These are phyloP conservation scores for Malthinus flaveolus DNA, from an alignment of 2,888 invertebrate species.

Conservation along the genomic window DNA sequence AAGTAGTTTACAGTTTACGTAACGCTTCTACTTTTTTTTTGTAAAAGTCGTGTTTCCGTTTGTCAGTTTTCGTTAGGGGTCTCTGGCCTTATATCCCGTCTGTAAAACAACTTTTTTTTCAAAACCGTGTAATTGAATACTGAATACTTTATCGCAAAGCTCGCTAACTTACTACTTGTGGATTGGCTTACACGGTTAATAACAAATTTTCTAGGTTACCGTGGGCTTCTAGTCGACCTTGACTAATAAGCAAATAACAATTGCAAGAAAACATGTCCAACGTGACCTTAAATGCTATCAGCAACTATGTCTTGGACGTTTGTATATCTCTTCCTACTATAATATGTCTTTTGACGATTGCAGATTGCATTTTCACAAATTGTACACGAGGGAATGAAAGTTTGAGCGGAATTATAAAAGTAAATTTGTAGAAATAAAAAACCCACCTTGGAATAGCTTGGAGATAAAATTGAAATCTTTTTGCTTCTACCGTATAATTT, in stretches of 20 bases:
- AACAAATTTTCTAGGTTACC: too few relatives aligned
- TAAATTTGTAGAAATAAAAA: too few relatives aligned
- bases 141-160: too few relatives aligned
- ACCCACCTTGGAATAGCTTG: too few relatives aligned
- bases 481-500: too few relatives aligned
- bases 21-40: constrained; percentile 7
- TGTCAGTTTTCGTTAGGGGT: constrained; percentile 4
- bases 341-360: not conserved
- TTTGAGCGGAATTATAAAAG: too few relatives aligned
- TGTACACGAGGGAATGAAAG: not conserved
- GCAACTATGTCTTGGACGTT: not conserved
- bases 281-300: constrained; percentile 22
- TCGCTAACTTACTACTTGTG: too few relatives aligned
- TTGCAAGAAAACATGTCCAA: constrained; percentile 17
- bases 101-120: not conserved
- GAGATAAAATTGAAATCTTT: too few relatives aligned
- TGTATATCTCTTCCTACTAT: constrained; percentile 13
- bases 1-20: constrained; percentile 17
- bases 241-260: constrained; percentile 6
- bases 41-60: not conserved
- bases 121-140: too few relatives aligned
- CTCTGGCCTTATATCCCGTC: constrained; percentile 11
- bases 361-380: not conserved
- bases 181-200: too few relatives aligned
- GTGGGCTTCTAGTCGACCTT: constrained; percentile 17